Evolutionary conservation across 2,797 vertebrate genomes (phyloP).

Genomic region (Urophycis tenuis): DNA sequence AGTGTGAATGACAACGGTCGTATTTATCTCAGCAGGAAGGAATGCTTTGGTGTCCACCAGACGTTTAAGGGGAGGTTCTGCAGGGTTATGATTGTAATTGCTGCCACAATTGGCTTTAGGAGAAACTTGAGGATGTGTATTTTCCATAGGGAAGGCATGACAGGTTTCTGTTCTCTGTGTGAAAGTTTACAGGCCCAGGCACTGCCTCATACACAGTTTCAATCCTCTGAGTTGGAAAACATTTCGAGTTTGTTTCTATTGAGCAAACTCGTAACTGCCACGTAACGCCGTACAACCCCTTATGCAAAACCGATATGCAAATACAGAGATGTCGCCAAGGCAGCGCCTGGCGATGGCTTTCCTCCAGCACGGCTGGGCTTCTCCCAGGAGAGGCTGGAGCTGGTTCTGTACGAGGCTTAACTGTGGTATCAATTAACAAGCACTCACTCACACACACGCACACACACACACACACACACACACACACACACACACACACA

Average conservation of each 20-base stretch:
- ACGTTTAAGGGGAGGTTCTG: neutral
- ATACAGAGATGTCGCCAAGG: neutral
- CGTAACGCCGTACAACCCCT: neutral
- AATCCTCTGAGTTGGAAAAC: too few species aligned
- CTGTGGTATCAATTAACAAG: neutral
- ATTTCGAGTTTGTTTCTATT: neutral
- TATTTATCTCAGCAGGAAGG: neutral
- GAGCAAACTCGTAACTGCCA: neutral
- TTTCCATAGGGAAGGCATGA: too few species aligned
- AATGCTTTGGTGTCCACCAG: neutral
- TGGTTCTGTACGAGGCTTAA: neutral
- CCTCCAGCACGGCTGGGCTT: neutral
- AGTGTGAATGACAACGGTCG: neutral
- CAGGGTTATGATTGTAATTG: neutral
- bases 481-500: too few species aligned
- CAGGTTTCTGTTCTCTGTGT: too few species aligned
- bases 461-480: neutral
- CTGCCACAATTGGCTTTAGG: neutral
- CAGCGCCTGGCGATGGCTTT: too few species aligned
- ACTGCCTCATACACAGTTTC: neutral
- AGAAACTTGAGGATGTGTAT: too few species aligned
- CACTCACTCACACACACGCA: neutral
- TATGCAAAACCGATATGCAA: neutral
- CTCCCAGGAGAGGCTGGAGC: neutral
- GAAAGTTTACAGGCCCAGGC: too few species aligned